Base-by-base conservation (phyloP, 1,140 invertebrate species). In the Aporrectodea caliginosa region DNA sequence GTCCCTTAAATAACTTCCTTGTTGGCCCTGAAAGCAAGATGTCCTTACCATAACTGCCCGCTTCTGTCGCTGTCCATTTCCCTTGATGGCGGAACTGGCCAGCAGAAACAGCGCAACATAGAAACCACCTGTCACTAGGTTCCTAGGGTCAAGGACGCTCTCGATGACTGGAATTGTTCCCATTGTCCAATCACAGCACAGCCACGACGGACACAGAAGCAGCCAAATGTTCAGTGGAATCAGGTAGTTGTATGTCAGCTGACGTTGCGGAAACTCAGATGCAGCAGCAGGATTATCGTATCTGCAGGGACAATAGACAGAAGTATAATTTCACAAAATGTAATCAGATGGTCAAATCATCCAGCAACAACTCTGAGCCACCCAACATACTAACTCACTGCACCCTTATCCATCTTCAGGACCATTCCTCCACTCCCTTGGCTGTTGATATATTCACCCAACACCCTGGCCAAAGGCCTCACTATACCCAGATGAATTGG, bases 111-210 rank as follows among this genome's bases (percentile, higher is more conserved):
- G 83, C 6, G 90, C 90, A 0, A 88, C 82, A 83, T 94, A 94
- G 43, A 94, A 92, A 0, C 89, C 88, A 1, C 96, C 6, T 0
- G 95, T 98, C 1, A 92, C 91, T n/a, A 97, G 81, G 90, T 98
- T 98, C 43, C 97, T 90, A 0, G 90, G 84, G 89, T 98, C 97
- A 0, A 90, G 81, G 83, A 96, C 91, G 43, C 92, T 92, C 79
- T 92, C 91, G 16, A 98, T 90, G 16, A 98, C 85, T 0, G 95
- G 94, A 76, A 98, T 93, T 33, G 96, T 98, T 43, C 95, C 96
- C 97, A 98, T 98, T 70, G 96, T 98, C 96, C 96, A 98, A 89
- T 98, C 97, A 88, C 96, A 98, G 89, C 96, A 98, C 22, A 98
- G 91, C 83, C 94, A 91, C 81, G 92, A 93, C 16, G 96, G 96